These are phyloP conservation scores for Rhopilema esculentum DNA, from an alignment of 30 jellyfish, hydroid and myxozoan species.

Conservation along the genomic window DNA sequence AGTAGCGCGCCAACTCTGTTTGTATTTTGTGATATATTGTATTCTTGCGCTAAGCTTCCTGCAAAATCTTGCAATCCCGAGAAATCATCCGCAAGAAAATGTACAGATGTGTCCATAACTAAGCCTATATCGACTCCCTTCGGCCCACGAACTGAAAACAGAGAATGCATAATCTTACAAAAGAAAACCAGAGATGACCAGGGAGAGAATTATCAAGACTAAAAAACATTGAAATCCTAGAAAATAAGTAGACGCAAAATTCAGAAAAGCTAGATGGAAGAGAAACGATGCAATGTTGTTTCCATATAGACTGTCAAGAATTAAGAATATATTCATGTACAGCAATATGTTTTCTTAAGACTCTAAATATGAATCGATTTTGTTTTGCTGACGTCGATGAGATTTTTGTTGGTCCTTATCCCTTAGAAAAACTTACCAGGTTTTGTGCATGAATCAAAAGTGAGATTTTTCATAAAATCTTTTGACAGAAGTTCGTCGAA, in stretches of 20 bases:
- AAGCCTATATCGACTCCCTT: slow-evolving; percentile 55
- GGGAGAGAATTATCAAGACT: not conserved
- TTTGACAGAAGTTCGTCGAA: slow-evolving; percentile 62
- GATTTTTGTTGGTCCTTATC: too few species aligned
- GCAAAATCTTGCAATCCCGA: slow-evolving; percentile 28
- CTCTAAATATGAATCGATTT: too few species aligned
- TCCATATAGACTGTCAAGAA: too few species aligned
- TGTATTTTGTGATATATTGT: slow-evolving; percentile 7
- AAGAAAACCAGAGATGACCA: not conserved
- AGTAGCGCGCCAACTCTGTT: slow-evolving; percentile 56
- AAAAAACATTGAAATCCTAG: not conserved
- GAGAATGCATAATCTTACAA: not conserved
- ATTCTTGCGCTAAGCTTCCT: slow-evolving; percentile 37
- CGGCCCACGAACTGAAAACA: not conserved
- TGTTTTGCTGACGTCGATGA: too few species aligned
- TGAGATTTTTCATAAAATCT: slow-evolving; percentile 33
- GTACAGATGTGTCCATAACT: slow-evolving; percentile 51
- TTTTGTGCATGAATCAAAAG: slow-evolving; percentile 42
- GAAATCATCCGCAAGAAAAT: slow-evolving; percentile 25
- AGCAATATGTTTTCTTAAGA: too few species aligned
- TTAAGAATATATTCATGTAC: too few species aligned
- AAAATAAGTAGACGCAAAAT: not conserved
- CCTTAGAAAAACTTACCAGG: slow-evolving; percentile 35
- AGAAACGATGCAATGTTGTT: too few species aligned
- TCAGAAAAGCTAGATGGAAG: too few species aligned